Evolutionary conservation across 2,888 invertebrate genomes (phyloP).

Genomic region (Patella depressa): DNA sequence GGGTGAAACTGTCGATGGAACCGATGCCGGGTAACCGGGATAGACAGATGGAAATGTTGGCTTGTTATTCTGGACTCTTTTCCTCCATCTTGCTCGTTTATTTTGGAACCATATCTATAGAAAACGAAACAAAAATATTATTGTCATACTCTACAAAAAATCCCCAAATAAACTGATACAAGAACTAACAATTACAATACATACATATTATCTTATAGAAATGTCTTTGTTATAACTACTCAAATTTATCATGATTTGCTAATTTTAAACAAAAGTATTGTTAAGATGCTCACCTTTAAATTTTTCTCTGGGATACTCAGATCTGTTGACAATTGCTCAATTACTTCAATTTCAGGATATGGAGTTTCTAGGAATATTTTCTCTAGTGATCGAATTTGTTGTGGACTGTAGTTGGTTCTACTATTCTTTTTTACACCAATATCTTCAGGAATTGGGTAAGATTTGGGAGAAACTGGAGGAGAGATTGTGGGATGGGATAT

Average conservation of each 20-base stretch:
- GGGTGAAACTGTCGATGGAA: slow-evolving; percentile 42
- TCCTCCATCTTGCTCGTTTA: slow-evolving; percentile 56
- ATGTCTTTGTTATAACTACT: too few species aligned
- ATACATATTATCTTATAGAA: too few species aligned
- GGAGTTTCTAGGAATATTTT: slow-evolving; percentile 54
- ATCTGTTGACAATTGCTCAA: slow-evolving; percentile 47
- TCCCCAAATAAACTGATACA: too few species aligned
- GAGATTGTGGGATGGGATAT: too few species aligned
- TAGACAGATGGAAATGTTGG: slow-evolving; percentile 31
- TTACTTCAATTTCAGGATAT: slow-evolving; percentile 47
- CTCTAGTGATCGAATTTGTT: slow-evolving; percentile 46
- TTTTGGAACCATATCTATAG: slow-evolving; percentile 56
- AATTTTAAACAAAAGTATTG: not conserved
- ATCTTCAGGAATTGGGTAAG: too few species aligned
- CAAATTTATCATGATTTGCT: too few species aligned
- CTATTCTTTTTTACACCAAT: slow-evolving; percentile 39
- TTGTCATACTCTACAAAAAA: too few species aligned
- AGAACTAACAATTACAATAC: not conserved
- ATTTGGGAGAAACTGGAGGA: too few species aligned
- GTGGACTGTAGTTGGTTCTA: slow-evolving; percentile 47
- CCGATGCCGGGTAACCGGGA: slow-evolving; percentile 42
- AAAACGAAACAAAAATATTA: slow-evolving; percentile 14
- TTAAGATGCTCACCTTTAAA: slow-evolving; percentile 41
- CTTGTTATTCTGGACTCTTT: slow-evolving; percentile 46
- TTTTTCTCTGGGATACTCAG: slow-evolving; percentile 47